phyloP scores from a whole-genome alignment of 2,797 vertebrate genomes.

The Cichlasoma orientale region DNA sequence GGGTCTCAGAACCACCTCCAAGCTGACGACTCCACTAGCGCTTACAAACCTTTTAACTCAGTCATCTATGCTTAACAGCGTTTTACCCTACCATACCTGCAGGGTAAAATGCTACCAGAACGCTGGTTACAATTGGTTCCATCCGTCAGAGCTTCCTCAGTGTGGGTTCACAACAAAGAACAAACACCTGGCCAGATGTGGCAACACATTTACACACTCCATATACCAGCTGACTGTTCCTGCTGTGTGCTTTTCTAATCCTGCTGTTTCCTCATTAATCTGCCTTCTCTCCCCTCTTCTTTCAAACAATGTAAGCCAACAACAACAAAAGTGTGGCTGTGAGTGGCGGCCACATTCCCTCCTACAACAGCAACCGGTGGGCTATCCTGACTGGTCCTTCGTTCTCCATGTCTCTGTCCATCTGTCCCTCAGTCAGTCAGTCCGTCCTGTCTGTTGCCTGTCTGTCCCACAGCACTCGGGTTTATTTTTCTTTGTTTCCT shows the following conservation, averaged over 20 bases:
- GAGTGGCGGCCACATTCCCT: constrained; percentile 78
- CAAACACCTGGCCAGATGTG: neutral
- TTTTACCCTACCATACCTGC: neutral
- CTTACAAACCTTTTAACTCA: neutral
- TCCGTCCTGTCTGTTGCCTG: constrained; percentile 58
- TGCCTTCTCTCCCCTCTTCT: constrained; percentile 77
- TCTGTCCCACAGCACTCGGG: constrained; percentile 54
- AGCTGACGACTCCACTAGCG: too few species aligned
- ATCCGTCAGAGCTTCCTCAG: neutral
- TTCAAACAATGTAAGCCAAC: constrained; percentile 77
- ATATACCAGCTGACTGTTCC: neutral
- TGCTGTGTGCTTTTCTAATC: constrained; percentile 43
- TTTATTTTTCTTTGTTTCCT: constrained; percentile 17
- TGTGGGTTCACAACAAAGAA: neutral
- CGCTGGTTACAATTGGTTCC: neutral
- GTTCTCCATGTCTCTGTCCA: constrained; percentile 69
- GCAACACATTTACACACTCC: neutral
- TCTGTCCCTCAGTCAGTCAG: constrained; percentile 68
- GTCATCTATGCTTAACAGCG: neutral
- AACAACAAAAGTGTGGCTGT: constrained; percentile 78
- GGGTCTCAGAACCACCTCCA: too few species aligned
- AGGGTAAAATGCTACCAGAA: neutral
- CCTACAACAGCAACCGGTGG: constrained; percentile 85
- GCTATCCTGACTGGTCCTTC: constrained; percentile 79
- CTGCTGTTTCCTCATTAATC: constrained; percentile 65